Percentiles rank a stretch among this genome's conserved stretches.
Conservation (phyloP, 2,797 vertebrate genomes). For the Delichon dasypus region DNA sequence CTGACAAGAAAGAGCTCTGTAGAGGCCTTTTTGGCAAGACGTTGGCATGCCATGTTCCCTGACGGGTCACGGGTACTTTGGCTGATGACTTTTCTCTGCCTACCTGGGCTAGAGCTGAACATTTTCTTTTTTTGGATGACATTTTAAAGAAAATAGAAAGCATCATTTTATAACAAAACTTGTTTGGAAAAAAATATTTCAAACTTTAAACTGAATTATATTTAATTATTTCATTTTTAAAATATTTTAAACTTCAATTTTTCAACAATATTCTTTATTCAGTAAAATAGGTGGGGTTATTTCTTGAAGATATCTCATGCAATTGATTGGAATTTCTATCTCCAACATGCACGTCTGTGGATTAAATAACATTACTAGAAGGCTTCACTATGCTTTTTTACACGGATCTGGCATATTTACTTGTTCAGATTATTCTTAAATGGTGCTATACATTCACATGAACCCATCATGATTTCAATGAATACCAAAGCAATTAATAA, state of each 20-base stretch:
- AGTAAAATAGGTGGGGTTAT: not conserved
- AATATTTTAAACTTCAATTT: not conserved
- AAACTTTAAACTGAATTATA: not conserved
- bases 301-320: not conserved
- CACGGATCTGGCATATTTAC: not conserved
- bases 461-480: constrained; percentile 53
- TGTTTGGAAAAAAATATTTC: not conserved
- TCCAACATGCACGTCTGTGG: not conserved
- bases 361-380: constrained; percentile 29
- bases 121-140: not conserved
- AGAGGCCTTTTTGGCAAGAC: not conserved
- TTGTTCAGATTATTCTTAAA: constrained; percentile 5
- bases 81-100: not conserved
- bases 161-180: not conserved
- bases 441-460: constrained; percentile 19
- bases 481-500: constrained; percentile 74
- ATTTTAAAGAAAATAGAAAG: not conserved
- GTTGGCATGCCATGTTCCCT: not conserved
- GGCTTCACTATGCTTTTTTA: not conserved
- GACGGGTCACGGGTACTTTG: not conserved
- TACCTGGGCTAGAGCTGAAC: not conserved
- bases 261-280: not conserved
- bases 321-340: not conserved
- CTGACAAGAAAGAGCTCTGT: not conserved
- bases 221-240: not conserved